Conservation (phyloP, 1,140 invertebrate genomes). For the Drosophila ananassae region DNA sequence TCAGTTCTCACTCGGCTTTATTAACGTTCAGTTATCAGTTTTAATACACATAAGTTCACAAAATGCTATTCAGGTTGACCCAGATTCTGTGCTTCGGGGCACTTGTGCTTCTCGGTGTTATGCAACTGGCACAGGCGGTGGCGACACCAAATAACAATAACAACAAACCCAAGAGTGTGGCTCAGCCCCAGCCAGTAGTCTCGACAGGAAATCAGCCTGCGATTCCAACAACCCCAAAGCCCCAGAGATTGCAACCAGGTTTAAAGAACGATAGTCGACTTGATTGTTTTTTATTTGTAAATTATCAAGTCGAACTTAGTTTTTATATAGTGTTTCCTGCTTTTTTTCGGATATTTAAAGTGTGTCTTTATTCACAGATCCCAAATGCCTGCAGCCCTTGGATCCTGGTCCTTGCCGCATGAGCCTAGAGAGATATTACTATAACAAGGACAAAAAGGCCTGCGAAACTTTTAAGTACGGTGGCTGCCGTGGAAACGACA, state of each 20-base stretch:
- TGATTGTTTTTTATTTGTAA: not conserved
- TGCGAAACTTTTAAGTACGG: conserved; percentile 89
- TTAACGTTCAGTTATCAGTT: conserved; percentile 55
- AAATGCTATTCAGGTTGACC: conserved; percentile 43
- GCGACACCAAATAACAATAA: conserved; percentile 34
- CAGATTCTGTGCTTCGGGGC: conserved; percentile 51
- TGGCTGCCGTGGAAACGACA: conserved; percentile 92
- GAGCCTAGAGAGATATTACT: conserved; percentile 74
- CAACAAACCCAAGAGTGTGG: conserved; percentile 13
- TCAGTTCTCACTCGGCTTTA: conserved; percentile 58
- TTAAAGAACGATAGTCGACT: not conserved
- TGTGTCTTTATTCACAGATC: conserved; percentile 29
- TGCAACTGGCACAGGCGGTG: conserved; percentile 42
- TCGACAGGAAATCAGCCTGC: conserved; percentile 10
- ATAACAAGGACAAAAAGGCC: conserved; percentile 65
- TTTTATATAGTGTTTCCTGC: not conserved
- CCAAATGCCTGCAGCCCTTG: conserved; percentile 70
- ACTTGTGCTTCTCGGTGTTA: conserved; percentile 44
- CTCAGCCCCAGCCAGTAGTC: conserved; percentile 19
- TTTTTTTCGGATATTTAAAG: not conserved
- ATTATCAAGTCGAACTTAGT: not conserved
- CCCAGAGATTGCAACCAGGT: conserved; percentile 23
- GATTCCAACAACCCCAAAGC: conserved; percentile 11
- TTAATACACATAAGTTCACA: conserved; percentile 7
- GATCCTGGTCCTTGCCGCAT: conserved; percentile 77